Conservation (phyloP, 2,113 vertebrate species). For the Actenoides lindsayi region DNA sequence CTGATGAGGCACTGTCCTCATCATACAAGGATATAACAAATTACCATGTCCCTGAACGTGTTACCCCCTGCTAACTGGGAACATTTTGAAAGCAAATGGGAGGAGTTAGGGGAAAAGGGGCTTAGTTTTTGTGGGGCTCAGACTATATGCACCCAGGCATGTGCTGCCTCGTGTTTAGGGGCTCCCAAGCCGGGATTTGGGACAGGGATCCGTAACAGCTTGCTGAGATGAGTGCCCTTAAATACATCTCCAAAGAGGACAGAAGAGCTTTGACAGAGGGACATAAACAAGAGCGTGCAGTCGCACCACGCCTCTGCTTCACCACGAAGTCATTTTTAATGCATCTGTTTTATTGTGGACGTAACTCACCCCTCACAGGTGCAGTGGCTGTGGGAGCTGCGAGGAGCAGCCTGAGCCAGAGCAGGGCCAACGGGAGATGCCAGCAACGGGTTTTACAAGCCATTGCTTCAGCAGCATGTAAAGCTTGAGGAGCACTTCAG, state of each 20-base stretch:
- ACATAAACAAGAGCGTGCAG: fast-evolving
- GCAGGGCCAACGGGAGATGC: not conserved
- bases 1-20: not conserved
- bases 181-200: not conserved
- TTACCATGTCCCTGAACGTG: not conserved
- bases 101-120: not conserved
- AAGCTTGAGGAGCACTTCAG: not conserved
- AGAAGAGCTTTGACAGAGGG: not conserved
- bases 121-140: not conserved
- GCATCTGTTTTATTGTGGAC: not conserved
- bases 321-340: not conserved
- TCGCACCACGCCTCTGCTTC: not conserved
- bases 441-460: not conserved
- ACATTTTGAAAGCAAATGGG: not conserved
- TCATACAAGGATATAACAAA: not conserved
- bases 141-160: fast-evolving
- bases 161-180: not conserved
- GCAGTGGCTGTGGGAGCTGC: not conserved
- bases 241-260: not conserved
- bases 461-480: no score
- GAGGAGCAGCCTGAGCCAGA: fast-evolving
- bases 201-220: not conserved
- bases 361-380: fast-evolving
- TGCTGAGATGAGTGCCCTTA: fast-evolving
- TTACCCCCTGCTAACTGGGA: not conserved